Conservation (phyloP, 1,140 invertebrate genomes). For the Babylonia areolata region DNA sequence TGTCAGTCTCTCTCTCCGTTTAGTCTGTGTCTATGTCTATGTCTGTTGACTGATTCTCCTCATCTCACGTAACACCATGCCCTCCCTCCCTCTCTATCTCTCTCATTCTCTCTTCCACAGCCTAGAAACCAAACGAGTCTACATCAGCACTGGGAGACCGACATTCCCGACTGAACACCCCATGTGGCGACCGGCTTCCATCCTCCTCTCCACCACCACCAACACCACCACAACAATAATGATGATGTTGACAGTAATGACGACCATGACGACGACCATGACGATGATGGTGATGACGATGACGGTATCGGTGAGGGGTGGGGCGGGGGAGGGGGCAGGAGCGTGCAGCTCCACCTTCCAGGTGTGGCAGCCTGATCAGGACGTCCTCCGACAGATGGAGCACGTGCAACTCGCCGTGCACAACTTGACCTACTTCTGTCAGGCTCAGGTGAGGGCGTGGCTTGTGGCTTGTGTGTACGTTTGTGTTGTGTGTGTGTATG, state of each 20-base stretch:
- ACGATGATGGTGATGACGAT: not conserved
- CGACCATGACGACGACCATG: not conserved
- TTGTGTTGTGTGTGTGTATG: constrained; percentile 21
- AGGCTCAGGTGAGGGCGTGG: constrained; percentile 46
- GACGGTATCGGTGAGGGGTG: not conserved
- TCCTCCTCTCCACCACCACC: no score
- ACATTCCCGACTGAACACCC: no score
- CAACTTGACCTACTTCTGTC: constrained; percentile 59
- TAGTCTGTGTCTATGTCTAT: no score
- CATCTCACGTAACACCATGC: not conserved
- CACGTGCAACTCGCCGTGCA: constrained; percentile 55
- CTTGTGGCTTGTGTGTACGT: constrained; percentile 1
- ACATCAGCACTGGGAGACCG: no score
- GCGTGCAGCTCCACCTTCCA: constrained; percentile 57
- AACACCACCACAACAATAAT: not conserved
- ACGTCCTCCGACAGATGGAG: constrained; percentile 59
- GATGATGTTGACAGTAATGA: not conserved
- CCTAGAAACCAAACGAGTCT: no score
- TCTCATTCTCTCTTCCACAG: not conserved
- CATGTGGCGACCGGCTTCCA: no score
- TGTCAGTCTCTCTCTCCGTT: not conserved
- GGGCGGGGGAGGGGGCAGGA: not conserved
- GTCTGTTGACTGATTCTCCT: not conserved
- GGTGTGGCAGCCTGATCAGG: constrained; percentile 68
- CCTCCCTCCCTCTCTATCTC: not conserved